A percentile compares a stretch with the other conserved stretches of the same genome.
phyloP scores from a whole-genome alignment of 2,888 invertebrate species.

The Liposcelis brunnea region DNA sequence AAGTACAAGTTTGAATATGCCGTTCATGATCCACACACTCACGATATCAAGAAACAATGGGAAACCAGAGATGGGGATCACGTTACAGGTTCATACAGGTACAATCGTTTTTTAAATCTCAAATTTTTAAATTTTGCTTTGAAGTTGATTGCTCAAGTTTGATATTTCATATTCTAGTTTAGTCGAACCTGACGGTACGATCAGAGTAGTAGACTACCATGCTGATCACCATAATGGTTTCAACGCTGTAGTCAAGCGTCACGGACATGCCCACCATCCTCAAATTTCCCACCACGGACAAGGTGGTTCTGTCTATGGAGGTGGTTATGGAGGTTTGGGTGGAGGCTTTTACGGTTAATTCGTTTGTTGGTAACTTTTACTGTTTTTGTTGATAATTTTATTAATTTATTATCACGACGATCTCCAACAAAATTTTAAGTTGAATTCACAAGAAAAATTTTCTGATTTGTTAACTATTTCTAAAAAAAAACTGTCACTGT shows the following conservation, averaged over 20 bases:
- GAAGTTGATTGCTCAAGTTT: no score
- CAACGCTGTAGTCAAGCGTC: constrained; percentile 19
- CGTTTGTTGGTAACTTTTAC: no score
- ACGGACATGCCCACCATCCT: constrained; percentile 16
- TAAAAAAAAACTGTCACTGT: no score
- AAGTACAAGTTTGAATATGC: constrained; percentile 30
- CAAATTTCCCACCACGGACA: constrained; percentile 1
- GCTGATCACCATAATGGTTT: constrained; percentile 20
- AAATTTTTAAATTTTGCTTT: no score
- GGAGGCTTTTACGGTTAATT: constrained; percentile 6
- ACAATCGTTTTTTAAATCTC: constrained; percentile 12
- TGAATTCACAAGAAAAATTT: no score
- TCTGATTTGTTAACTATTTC: no score
- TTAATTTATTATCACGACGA: no score
- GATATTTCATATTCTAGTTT: constrained; percentile 12
- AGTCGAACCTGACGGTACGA: constrained; percentile 19
- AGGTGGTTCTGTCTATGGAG: constrained; percentile 11
- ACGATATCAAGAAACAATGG: constrained; percentile 30
- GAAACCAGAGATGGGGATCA: constrained; percentile 29
- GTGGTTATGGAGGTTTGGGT: constrained; percentile 14
- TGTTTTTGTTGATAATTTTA: no score
- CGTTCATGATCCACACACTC: constrained; percentile 30
- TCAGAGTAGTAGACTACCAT: constrained; percentile 19
- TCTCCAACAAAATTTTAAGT: no score
- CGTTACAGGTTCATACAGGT: constrained; percentile 28